phyloP scores from a whole-genome alignment of 2,888 invertebrate species.

The Nezara viridula region DNA sequence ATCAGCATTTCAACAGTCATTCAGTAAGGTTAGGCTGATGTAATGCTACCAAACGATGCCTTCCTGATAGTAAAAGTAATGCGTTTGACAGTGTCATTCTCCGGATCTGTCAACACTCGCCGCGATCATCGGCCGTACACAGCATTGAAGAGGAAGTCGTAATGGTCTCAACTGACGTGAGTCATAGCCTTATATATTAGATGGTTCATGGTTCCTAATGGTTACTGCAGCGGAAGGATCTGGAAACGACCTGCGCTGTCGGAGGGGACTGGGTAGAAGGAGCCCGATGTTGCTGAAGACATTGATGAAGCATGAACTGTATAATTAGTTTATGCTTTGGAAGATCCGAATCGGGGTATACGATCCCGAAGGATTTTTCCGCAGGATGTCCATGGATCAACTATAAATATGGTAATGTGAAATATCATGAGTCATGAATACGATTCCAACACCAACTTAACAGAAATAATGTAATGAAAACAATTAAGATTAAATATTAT shows the following conservation, averaged over 20 bases:
- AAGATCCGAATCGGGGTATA: not conserved
- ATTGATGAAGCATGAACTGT: not conserved
- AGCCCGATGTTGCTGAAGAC: not conserved
- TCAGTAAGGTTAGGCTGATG: too few species aligned
- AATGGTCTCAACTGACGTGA: conserved; percentile 28
- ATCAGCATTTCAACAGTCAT: too few species aligned
- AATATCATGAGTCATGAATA: too few species aligned
- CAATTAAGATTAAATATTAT: too few species aligned
- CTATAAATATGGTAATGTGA: too few species aligned
- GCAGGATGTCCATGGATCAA: not conserved
- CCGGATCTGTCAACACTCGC: not conserved
- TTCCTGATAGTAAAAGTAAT: not conserved
- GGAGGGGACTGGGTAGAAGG: not conserved
- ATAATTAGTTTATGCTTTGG: not conserved
- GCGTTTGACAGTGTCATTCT: not conserved
- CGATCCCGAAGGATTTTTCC: not conserved
- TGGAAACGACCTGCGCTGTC: not conserved
- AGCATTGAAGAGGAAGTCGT: not conserved
- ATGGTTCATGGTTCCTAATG: not conserved
- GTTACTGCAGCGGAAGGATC: conserved; percentile 4
- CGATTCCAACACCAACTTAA: too few species aligned
- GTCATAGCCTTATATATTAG: conserved; percentile 17
- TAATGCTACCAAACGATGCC: too few species aligned
- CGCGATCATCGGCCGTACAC: not conserved
- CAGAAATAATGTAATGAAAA: too few species aligned